These are phyloP conservation scores for Manacus vitellinus DNA, from an alignment of 2,113 vertebrate genomes.

Conservation along the genomic window DNA sequence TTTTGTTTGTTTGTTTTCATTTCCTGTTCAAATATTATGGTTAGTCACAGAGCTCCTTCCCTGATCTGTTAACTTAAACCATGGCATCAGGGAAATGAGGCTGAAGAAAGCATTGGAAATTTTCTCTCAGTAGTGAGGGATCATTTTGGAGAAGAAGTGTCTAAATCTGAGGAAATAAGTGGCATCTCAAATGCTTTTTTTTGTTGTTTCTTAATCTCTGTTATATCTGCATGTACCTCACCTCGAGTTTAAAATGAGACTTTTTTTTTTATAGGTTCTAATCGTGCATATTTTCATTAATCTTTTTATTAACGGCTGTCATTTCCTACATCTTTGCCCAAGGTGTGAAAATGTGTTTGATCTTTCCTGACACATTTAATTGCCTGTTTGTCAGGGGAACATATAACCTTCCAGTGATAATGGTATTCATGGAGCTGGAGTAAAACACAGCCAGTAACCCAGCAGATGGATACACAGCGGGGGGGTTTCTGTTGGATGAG, in stretches of 20 bases:
- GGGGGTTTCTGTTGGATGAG: neutral
- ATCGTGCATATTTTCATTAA: neutral
- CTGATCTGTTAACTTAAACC: neutral
- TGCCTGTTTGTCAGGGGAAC: neutral
- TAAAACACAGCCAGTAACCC: neutral
- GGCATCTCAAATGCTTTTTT: neutral
- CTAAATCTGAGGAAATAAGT: neutral
- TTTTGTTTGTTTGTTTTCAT: neutral
- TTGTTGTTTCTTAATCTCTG: neutral
- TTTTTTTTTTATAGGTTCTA: rapidly evolving
- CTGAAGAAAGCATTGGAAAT: neutral
- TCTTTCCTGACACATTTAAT: neutral
- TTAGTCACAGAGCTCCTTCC: neutral
- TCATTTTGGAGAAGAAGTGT: neutral
- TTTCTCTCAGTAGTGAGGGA: neutral
- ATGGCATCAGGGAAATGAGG: neutral
- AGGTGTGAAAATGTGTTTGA: neutral
- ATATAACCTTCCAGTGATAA: neutral
- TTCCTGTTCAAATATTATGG: neutral
- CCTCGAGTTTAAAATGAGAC: neutral
- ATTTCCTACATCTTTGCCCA: neutral
- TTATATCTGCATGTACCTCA: neutral
- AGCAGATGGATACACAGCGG: neutral
- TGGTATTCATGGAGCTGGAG: neutral
- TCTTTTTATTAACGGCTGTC: neutral